A percentile compares a stretch with the other conserved stretches of the same genome.
Conservation (phyloP, 2,888 invertebrate genomes). For the Corbicula japonica region DNA sequence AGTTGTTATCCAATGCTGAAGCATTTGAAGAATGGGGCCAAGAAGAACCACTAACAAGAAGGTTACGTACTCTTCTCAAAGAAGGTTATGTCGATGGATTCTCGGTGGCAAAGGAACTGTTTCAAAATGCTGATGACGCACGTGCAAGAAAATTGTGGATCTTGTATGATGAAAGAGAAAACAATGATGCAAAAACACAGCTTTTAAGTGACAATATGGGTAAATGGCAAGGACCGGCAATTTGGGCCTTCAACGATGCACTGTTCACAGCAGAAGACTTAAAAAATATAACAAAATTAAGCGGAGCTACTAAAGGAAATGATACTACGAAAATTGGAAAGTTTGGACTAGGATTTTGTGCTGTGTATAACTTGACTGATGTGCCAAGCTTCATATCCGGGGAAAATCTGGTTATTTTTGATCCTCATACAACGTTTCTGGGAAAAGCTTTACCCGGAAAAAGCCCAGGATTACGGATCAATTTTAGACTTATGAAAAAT, state of each 20-base stretch:
- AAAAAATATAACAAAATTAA: slow-evolving; percentile 81
- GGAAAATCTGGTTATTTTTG: slow-evolving; percentile 82
- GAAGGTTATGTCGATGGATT: slow-evolving; percentile 82
- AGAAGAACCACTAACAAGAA: slow-evolving; percentile 76
- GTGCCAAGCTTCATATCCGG: slow-evolving; percentile 84
- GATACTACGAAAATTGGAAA: slow-evolving; percentile 82
- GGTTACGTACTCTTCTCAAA: slow-evolving; percentile 74
- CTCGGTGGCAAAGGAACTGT: slow-evolving; percentile 80
- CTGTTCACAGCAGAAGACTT: slow-evolving; percentile 82
- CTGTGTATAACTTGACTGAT: slow-evolving; percentile 84
- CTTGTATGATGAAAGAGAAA: slow-evolving; percentile 82
- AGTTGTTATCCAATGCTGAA: slow-evolving; percentile 73
- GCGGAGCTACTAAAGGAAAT: slow-evolving; percentile 82
- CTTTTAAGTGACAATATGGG: slow-evolving; percentile 80
- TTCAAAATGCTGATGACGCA: slow-evolving; percentile 84
- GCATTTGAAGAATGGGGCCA: slow-evolving; percentile 77
- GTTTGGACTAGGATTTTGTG: slow-evolving; percentile 84
- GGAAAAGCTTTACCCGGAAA: slow-evolving; percentile 66
- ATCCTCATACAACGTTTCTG: slow-evolving; percentile 82
- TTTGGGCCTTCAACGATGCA: slow-evolving; percentile 84
- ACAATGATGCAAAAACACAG: slow-evolving; percentile 68
- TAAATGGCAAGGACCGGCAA: slow-evolving; percentile 84
- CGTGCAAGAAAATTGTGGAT: slow-evolving; percentile 74
- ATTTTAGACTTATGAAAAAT: slow-evolving; percentile 64
- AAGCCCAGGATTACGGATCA: slow-evolving; percentile 75